Evolutionary conservation across 1,140 invertebrate genomes (phyloP), one percentile per base, ranked within the genome.

Genomic region (Drosophila setifemur): DNA sequence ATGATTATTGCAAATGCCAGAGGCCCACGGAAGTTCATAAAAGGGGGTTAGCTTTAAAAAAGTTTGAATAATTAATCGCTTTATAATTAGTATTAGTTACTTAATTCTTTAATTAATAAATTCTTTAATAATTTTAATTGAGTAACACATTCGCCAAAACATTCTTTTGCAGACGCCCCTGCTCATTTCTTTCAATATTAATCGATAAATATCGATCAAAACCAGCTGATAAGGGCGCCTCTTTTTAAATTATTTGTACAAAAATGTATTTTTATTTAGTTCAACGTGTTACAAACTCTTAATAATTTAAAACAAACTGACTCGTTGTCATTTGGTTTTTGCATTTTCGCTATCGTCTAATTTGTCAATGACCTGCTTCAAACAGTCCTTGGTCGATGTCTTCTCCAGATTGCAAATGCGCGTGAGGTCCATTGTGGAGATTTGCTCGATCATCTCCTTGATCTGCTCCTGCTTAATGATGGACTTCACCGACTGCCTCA

Each of bases 391-490:
- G 0, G 88, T 90, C 16, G 81, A 77, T 45, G 86, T 83, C 55
- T 78, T 82, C 43, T 90, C 79, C 61, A 90, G 48, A 61, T 91
- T 74, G 47, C 90, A 91, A 12, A 90, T 76, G 19, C 73, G 72
- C 1, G 73, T 89, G 42, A 90, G 49, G 70, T 91, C 89, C 79
- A 90, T 86, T 6, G 83, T 83, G 1, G 89, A 74, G n/a, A 90
- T 90, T 47, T 88, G 83, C 29, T 90, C 90, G 25, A 90, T 83
- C 76, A 91, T 91, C 37, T 91, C 90, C 14, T 89, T 91, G 16
- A 91, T 91, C 64, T 91, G 91, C 58, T 92, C 91, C 33, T 91
- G 91, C 64, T 91, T 91, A 7, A 92, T 91, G 35, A 92, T 92
- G 23, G 91, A 86, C 61, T 92, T 91, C 1, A 92, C 91, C 8